These are phyloP conservation scores for Mustelus asterias DNA, from an alignment of 2,113 vertebrate genomes.

Conservation along the genomic window DNA sequence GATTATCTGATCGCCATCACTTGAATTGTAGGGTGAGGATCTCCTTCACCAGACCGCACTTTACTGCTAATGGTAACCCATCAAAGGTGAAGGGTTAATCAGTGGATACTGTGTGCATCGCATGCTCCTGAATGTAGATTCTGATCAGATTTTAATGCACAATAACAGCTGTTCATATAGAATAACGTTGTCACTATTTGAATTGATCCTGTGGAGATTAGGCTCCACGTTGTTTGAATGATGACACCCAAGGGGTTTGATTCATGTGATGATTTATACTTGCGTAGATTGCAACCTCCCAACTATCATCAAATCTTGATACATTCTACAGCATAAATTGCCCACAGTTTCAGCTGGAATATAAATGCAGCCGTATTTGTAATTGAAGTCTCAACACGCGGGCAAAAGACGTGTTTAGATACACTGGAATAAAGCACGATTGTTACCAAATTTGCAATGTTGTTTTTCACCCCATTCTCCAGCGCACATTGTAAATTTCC, in stretches of 20 bases:
- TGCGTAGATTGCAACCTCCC: not conserved
- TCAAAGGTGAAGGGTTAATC: not conserved
- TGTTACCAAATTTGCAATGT: not conserved
- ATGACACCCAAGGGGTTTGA: not conserved
- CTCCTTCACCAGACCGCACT: not conserved
- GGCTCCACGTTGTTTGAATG: not conserved
- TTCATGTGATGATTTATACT: not conserved
- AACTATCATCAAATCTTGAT: not conserved
- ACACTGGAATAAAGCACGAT: not conserved
- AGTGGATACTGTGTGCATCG: not conserved
- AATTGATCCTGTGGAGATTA: not conserved
- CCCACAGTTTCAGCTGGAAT: not conserved
- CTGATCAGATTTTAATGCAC: not conserved
- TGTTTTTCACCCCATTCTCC: not conserved
- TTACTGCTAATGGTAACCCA: not conserved
- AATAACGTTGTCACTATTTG: constrained; percentile 12
- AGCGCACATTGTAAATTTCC: not conserved
- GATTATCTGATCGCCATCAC: not conserved
- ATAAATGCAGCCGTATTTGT: not conserved
- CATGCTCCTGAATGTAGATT: not conserved
- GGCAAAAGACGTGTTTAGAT: not conserved
- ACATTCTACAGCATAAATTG: not conserved
- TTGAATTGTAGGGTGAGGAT: not conserved
- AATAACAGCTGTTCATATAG: constrained; percentile 3
- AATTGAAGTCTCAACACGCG: not conserved